Evolutionary conservation across 2,888 invertebrate genomes (phyloP).

Genomic region (Rhopalosiphum nymphaeae): DNA sequence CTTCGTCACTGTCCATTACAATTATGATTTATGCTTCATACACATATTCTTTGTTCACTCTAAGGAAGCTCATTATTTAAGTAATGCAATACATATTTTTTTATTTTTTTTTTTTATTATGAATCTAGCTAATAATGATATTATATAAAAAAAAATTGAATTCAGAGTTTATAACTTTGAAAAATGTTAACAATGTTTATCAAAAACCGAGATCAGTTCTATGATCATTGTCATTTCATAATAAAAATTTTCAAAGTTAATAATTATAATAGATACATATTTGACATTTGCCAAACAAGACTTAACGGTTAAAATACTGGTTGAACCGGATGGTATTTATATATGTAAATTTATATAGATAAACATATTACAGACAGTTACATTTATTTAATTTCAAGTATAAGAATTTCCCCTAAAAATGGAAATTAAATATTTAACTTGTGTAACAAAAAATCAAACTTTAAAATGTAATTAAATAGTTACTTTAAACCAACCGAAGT

Average conservation of each 20-base stretch:
- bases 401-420: background rate
- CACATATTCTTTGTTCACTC: conserved; percentile 1
- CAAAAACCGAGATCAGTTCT: background rate
- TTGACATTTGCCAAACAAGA: background rate
- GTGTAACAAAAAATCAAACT: background rate
- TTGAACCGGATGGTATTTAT: conserved; percentile 26
- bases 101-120: no score
- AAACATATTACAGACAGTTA: background rate
- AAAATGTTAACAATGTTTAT: background rate
- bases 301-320: conserved; percentile 46
- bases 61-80: no score
- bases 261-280: background rate
- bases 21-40: conserved; percentile 28
- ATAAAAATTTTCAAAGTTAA: background rate
- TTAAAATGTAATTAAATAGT: background rate
- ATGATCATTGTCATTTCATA: background rate
- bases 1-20: background rate
- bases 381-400: background rate
- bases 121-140: background rate
- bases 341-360: background rate
- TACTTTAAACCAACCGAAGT: background rate
- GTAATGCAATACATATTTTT: background rate
- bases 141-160: background rate
- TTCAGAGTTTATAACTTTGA: background rate
- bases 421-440: background rate